Conservation (phyloP, 2,797 vertebrate genomes). For the Spinus pinus region DNA sequence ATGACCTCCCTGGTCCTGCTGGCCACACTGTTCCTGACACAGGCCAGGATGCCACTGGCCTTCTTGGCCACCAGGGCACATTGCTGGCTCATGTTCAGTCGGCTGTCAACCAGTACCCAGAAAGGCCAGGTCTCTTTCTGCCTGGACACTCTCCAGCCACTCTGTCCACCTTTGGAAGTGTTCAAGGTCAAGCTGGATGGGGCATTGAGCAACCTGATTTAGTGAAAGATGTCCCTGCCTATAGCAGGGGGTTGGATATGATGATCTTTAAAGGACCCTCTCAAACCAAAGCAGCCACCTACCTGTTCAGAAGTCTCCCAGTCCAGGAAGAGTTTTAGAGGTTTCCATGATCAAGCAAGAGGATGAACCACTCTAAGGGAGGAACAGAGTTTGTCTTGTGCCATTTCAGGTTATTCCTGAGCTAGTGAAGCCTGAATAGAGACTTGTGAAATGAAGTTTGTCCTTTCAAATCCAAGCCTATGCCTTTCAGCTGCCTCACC, state of each 20-base stretch:
- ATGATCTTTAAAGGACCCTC: neutral
- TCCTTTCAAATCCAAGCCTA: neutral
- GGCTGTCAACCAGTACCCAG: fast-evolving
- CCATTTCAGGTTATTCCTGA: neutral
- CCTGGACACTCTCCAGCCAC: neutral
- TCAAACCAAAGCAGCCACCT: neutral
- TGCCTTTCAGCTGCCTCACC: conserved; percentile 1
- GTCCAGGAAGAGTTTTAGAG: neutral
- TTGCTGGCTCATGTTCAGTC: neutral
- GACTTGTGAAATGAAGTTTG: neutral
- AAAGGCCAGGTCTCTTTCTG: neutral
- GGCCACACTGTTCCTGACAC: neutral
- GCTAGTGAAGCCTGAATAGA: neutral
- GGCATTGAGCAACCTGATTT: neutral
- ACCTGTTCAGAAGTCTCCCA: neutral
- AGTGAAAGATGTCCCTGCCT: neutral
- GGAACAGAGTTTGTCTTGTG: neutral
- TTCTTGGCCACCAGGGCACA: neutral
- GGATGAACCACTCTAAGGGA: neutral
- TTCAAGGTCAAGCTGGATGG: neutral
- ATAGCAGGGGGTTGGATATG: neutral
- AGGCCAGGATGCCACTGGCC: neutral
- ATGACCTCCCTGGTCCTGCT: neutral
- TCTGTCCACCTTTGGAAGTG: neutral
- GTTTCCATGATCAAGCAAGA: neutral